These are phyloP conservation scores for Tapera naevia DNA, from an alignment of 2,797 vertebrate species.

Conservation along the genomic window DNA sequence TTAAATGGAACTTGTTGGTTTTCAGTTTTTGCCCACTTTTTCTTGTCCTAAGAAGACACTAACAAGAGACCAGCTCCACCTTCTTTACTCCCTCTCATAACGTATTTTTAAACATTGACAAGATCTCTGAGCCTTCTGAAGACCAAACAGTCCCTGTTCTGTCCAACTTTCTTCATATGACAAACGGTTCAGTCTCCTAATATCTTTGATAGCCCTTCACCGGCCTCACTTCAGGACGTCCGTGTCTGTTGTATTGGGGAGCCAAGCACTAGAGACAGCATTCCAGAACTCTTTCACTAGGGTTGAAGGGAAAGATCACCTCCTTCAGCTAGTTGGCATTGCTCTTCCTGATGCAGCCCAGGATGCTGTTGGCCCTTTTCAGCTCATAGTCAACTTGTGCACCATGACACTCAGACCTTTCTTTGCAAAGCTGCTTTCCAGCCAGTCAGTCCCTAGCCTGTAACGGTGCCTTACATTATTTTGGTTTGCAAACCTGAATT, in stretches of 20 bases:
- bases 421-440: neutral
- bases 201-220: neutral
- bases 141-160: neutral
- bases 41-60: neutral
- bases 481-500: neutral
- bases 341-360: neutral
- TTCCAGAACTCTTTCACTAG: neutral
- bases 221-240: neutral
- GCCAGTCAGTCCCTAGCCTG: neutral
- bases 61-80: neutral
- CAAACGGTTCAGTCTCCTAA: neutral
- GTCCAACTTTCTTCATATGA: neutral
- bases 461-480: neutral
- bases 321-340: neutral
- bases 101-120: neutral
- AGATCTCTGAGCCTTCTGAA: neutral
- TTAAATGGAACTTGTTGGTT: neutral
- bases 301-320: neutral
- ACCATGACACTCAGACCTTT: accelerated
- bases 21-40: neutral
- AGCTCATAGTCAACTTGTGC: neutral
- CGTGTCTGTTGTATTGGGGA: neutral
- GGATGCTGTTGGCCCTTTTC: neutral
- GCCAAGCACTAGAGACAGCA: neutral
- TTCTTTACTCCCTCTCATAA: neutral